Percentiles rank a stretch among this genome's conserved stretches.
These are phyloP conservation scores for Cryptotis parvus DNA, from an alignment of 2,113 vertebrate species.

Conservation along the genomic window DNA sequence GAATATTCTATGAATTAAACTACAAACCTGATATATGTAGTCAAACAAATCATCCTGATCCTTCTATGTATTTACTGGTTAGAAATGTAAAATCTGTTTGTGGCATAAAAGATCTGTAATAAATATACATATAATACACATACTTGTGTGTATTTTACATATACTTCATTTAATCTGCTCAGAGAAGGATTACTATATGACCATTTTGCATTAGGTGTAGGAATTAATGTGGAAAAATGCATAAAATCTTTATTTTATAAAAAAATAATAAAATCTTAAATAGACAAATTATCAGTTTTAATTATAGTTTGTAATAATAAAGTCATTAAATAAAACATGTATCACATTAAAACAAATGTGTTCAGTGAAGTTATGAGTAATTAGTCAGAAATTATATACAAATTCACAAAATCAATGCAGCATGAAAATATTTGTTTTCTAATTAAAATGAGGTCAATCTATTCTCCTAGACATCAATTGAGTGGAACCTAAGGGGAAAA, in stretches of 20 bases:
- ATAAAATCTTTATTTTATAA: too few relatives aligned
- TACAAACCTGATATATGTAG: neutral
- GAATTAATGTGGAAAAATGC: constrained; percentile 3
- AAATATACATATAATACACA: too few relatives aligned
- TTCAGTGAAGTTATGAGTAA: neutral
- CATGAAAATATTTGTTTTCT: constrained; percentile 52
- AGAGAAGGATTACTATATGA: neutral
- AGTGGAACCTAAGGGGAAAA: neutral
- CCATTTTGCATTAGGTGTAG: neutral
- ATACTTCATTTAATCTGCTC: neutral
- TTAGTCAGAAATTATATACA: constrained; percentile 45
- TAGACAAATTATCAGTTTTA: neutral
- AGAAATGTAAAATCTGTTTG: neutral
- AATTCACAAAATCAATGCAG: constrained; percentile 41
- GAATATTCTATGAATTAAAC: neutral
- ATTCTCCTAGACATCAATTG: constrained; percentile 10
- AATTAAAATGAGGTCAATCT: constrained; percentile 54
- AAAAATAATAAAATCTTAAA: neutral
- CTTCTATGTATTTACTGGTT: neutral
- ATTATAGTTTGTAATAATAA: neutral
- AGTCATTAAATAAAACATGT: neutral
- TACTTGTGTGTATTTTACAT: neutral
- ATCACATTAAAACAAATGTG: neutral
- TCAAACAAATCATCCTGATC: neutral
- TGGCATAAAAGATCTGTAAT: neutral